Evolutionary conservation across 2,113 vertebrate species (phyloP).

Genomic region (Macrotis lagotis): DNA sequence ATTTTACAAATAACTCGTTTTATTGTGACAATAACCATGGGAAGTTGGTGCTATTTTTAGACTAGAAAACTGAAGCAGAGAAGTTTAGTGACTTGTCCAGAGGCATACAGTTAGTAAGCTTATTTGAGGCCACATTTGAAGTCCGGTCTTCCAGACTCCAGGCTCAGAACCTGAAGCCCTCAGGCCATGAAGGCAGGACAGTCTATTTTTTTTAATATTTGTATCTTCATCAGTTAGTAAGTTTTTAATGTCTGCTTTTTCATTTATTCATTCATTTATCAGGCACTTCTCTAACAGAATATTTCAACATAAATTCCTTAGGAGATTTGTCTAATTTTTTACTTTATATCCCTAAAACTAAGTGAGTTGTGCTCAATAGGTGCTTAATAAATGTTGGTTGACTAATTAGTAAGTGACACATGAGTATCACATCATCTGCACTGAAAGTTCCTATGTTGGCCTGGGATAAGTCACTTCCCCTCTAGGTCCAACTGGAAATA

Average conservation of each 20-base stretch:
- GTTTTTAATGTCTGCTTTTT: neutral
- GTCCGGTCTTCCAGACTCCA: neutral
- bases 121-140: neutral
- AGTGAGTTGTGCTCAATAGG: neutral
- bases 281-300: neutral
- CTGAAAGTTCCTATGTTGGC: neutral
- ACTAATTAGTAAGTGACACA: neutral
- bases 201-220: neutral
- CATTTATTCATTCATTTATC: neutral
- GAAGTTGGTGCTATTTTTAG: neutral
- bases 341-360: neutral
- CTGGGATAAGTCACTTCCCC: neutral
- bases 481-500: neutral
- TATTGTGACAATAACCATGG: neutral
- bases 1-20: neutral
- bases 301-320: neutral
- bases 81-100: neutral
- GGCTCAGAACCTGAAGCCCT: neutral
- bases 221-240: neutral
- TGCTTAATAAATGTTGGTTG: neutral
- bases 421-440: neutral
- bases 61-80: neutral
- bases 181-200: neutral
- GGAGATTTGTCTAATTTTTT: neutral
- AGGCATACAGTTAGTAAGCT: neutral